Evolutionary conservation across 2,888 invertebrate genomes (phyloP).

Genomic region (Melanotus villosus): DNA sequence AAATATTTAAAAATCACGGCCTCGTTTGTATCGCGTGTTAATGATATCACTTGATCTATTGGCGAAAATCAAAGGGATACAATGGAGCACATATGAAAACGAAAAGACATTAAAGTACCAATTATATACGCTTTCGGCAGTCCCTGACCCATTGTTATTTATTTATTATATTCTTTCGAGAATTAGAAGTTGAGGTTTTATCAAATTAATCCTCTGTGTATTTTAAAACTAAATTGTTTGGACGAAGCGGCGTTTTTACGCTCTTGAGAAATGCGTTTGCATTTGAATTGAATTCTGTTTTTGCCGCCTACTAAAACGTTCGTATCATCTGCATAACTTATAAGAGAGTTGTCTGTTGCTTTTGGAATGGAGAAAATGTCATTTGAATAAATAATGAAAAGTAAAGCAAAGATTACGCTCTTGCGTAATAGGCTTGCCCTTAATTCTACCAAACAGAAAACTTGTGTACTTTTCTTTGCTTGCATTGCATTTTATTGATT

Average conservation of each 20-base stretch:
- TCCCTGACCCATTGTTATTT: too few species aligned
- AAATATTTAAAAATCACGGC: too few species aligned
- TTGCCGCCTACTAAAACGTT: constrained; percentile 31
- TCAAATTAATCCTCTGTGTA: constrained; percentile 1
- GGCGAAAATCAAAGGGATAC: too few species aligned
- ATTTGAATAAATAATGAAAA: constrained; percentile 32
- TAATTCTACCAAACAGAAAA: background rate
- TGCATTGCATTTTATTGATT: too few species aligned
- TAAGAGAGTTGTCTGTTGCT: constrained; percentile 23
- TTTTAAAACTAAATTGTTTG: constrained; percentile 21
- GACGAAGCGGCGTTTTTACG: constrained; percentile 21
- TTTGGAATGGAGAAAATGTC: constrained; percentile 26
- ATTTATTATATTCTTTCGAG: background rate
- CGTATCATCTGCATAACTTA: constrained; percentile 30
- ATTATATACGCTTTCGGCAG: too few species aligned
- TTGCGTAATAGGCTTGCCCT: background rate
- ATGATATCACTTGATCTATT: too few species aligned
- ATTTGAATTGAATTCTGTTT: constrained; percentile 29
- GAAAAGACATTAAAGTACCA: too few species aligned
- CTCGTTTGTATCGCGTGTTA: too few species aligned
- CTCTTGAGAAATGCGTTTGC: constrained; percentile 12
- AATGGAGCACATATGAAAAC: too few species aligned
- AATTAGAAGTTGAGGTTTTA: background rate
- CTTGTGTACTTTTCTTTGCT: background rate
- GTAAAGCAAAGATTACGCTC: constrained; percentile 25